Conservation (phyloP, 2,113 vertebrate genomes). For the Seriola dumerili region DNA sequence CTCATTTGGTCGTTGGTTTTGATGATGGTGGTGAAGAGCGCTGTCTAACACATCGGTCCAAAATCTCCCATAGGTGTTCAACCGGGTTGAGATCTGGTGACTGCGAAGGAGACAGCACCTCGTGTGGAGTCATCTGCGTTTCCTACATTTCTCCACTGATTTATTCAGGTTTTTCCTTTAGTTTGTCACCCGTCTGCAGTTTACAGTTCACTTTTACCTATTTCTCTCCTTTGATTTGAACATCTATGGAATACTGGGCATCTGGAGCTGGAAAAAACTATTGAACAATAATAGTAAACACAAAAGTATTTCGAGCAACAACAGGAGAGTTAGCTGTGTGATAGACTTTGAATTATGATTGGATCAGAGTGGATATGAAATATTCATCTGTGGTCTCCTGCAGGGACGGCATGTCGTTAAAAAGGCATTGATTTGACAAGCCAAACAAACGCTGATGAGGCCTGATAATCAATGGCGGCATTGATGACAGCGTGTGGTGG, state of each 20-base stretch:
- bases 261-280: constrained; percentile 3
- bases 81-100: too few relatives aligned
- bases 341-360: constrained; percentile 72
- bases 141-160: too few relatives aligned
- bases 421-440: constrained; percentile 85
- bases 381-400: constrained; percentile 80
- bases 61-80: too few relatives aligned
- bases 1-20: too few relatives aligned
- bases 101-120: too few relatives aligned
- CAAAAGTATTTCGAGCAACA: constrained; percentile 43
- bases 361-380: constrained; percentile 76
- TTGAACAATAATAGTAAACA: constrained; percentile 38
- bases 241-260: constrained; percentile 16
- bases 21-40: too few relatives aligned
- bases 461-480: constrained; percentile 82
- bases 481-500: constrained; percentile 80
- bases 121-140: too few relatives aligned
- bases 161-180: too few relatives aligned
- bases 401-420: constrained; percentile 76
- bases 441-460: constrained; percentile 83
- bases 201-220: background rate
- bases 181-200: too few relatives aligned
- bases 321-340: constrained; percentile 9
- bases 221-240: background rate
- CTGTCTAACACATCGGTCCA: too few relatives aligned